Base-by-base conservation (phyloP, 2,113 vertebrate species). In the Aspidoscelis tigris region DNA sequence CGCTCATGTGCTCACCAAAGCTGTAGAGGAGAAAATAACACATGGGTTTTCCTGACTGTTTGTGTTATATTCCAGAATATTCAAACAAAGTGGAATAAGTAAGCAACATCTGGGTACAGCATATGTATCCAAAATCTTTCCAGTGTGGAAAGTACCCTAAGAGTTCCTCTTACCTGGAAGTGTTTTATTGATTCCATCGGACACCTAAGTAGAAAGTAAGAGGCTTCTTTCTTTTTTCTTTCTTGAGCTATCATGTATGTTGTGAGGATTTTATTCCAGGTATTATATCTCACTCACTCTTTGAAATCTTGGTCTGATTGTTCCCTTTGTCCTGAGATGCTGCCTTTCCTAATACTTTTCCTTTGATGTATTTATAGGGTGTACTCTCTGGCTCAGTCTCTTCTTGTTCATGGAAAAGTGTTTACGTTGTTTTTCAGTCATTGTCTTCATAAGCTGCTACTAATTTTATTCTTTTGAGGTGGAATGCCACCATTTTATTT, bases 381-480 rank as follows among this genome's bases (percentile, higher is more conserved):
- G 39, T n/a, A 47, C 82, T 39, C 58, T 44, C 58, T 74, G 58
- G n/a, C 44, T 79, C 44, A 80, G 24, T 69, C 61, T 65, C 71
- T 21, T 73, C 44, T 66, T 80, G 65, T 53, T 84, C 69, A 80
- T 53, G 72, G 33, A 53, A 66, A 26, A 55, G 72, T 85, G 70
- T 72, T 11, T 69, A 41, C 64, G 84, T 93, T 86, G 76, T 61
- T 39, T 2, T 77, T 89, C 91, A 85, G 88, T 84, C 89, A 81
- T 80, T 88, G 72, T 74, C 91, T 87, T 92, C 84, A 70, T 83
- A 89, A 89, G 85, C 2, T 3, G 89, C 88, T 82, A 88, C 87
- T 10, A 77, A 74, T 72, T 90, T 92, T 89, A 87, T 93, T 94
- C 93, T 92, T 93, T 83, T 66, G 79, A 84, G 89, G 88, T 89